These are phyloP conservation scores for Grallaria varia DNA, from an alignment of 2,113 vertebrate genomes.

Conservation along the genomic window DNA sequence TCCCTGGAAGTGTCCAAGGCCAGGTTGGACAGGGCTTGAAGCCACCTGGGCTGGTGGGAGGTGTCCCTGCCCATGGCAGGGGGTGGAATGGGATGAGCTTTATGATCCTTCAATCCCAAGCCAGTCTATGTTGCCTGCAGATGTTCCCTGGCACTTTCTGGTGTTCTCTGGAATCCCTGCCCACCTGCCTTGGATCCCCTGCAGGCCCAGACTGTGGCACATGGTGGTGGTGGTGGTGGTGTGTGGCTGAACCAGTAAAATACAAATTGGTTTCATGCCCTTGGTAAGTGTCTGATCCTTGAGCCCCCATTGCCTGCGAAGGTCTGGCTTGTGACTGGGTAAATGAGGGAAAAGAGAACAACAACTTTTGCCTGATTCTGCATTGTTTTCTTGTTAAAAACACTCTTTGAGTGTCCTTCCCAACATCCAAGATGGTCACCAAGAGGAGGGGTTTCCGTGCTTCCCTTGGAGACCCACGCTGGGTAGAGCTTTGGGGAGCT, in stretches of 20 bases:
- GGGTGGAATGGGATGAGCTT: not conserved
- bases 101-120: not conserved
- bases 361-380: not conserved
- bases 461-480: not conserved
- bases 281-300: not conserved
- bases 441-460: not conserved
- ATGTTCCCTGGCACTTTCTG: not conserved
- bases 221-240: not conserved
- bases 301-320: not conserved
- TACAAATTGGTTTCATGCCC: not conserved
- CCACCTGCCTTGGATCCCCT: not conserved
- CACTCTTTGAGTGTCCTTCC: not conserved
- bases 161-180: not conserved
- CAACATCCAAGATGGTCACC: not conserved
- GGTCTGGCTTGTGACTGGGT: not conserved
- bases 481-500: not conserved
- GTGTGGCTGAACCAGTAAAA: not conserved
- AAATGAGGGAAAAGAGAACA: not conserved
- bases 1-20: not conserved
- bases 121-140: not conserved
- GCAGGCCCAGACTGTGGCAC: not conserved
- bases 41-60: rapidly evolving
- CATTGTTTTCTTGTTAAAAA: not conserved
- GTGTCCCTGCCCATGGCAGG: not conserved
- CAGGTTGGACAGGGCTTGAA: not conserved